Base-by-base conservation (phyloP, 2,797 vertebrate genomes). In the Glossophaga mutica region DNA sequence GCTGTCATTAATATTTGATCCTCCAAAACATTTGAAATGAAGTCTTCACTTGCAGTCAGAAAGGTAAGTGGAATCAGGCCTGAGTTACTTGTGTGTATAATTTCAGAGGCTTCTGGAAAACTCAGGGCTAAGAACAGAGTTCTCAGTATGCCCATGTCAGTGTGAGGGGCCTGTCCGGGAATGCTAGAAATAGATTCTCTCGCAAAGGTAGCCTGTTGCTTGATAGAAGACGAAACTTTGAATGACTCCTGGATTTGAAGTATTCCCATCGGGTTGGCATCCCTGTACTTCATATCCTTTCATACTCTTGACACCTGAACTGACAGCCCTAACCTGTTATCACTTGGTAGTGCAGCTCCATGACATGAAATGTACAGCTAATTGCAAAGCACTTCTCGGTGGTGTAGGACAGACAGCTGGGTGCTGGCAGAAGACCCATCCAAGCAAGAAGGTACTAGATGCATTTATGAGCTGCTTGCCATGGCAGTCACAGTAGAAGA, bases 301-400 rank as follows among this genome's bases (percentile, higher is more conserved):
- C 59, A 95, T 37, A 15, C 76, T 65, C 87, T 71, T 85, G 91
- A 94, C 76, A 67, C 46, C 67, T 96, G 76, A 92, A 79, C 82
- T 93, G 96, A 92, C 84, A 97, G 67, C 87, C 29, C 77, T 82
- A 89, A 87, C 92, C 94, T 96, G 74, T 95, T 94, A 76, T 95
- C 91, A 81, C 74, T 68, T 67, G 50, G 32, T 34, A 68, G 39
- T 71, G 34, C 48, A 46, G 37, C 26, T 81, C 70, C 9, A 9
- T 85, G 90, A 62, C 84, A 91, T 74, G 89, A 85, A 96, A 90
- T 90, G 24, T 78, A 34, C 26, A 70, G 67, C 57, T 94, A 94
- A 93, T 95, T 93, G 87, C 81, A 85, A 26, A 78, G 78, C 46
- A 62, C 42, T 73, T 76, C 46, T 52, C 14, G 34, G 73, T 77